Conservation (phyloP, 2,113 vertebrate species). For the Lethenteron reissneri region DNA sequence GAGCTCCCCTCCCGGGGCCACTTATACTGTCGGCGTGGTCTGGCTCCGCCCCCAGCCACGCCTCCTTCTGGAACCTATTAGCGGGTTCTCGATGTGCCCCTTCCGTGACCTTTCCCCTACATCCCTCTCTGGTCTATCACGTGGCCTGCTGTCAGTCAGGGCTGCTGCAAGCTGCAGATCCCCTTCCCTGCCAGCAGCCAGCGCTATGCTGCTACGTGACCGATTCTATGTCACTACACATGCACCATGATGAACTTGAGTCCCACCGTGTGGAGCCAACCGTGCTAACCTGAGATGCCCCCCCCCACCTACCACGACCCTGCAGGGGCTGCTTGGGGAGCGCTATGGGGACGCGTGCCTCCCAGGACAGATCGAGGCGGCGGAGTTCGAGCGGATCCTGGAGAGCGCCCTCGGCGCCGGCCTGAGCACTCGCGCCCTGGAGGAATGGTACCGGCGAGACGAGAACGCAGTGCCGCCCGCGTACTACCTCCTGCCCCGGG, state of each 20-base stretch:
- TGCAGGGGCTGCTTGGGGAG: conserved; percentile 77
- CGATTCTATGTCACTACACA: neutral
- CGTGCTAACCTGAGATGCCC: neutral
- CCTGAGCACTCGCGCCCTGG: conserved; percentile 66
- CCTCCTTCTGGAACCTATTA: too few relatives aligned
- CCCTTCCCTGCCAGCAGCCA: too few relatives aligned
- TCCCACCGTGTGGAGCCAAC: neutral
- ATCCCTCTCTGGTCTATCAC: too few relatives aligned
- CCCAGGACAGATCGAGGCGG: conserved; percentile 78
- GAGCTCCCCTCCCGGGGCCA: too few relatives aligned
- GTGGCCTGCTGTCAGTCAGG: too few relatives aligned
- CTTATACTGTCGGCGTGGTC: too few relatives aligned
- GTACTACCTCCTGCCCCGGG: conserved; percentile 85
- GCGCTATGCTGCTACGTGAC: too few relatives aligned
- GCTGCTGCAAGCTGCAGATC: too few relatives aligned
- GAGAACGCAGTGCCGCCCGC: conserved; percentile 84
- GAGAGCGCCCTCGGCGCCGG: conserved; percentile 72
- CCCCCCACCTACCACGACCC: conserved; percentile 8
- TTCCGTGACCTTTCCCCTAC: too few relatives aligned
- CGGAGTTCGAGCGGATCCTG: conserved; percentile 95
- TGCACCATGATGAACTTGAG: neutral
- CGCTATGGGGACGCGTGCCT: conserved; percentile 89
- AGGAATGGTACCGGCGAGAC: conserved; percentile 95
- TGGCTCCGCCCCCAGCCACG: too few relatives aligned
- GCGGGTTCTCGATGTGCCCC: too few relatives aligned